A percentile compares a stretch with the other conserved stretches of the same genome.
These are phyloP conservation scores for Thyatira batis DNA, from an alignment of 2,888 invertebrate genomes.

Conservation along the genomic window DNA sequence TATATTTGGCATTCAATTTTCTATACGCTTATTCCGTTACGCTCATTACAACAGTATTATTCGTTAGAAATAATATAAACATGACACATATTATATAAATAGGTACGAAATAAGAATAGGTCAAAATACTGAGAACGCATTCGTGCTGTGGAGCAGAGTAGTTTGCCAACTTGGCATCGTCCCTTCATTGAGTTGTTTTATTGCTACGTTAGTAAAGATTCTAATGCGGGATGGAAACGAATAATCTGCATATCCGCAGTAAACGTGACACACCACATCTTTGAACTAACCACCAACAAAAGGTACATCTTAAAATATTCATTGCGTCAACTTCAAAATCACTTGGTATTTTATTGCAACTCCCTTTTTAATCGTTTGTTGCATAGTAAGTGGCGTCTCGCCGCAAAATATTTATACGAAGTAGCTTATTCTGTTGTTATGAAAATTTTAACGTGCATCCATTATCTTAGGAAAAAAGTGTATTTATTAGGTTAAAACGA, in stretches of 20 bases:
- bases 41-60: background rate
- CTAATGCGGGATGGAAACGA: slow-evolving; percentile 5
- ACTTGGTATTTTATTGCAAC: background rate
- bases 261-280: background rate
- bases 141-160: slow-evolving; percentile 12
- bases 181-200: slow-evolving; percentile 37
- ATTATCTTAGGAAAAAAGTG: too few species aligned
- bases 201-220: slow-evolving; percentile 31
- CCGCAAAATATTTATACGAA: too few species aligned
- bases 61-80: slow-evolving; percentile 9
- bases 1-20: too few species aligned
- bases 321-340: background rate
- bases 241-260: background rate
- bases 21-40: too few species aligned
- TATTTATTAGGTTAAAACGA: too few species aligned
- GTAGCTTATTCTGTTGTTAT: too few species aligned
- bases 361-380: background rate
- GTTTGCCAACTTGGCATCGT: slow-evolving; percentile 53
- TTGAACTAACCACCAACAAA: background rate
- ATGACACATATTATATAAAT: slow-evolving; percentile 29
- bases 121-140: slow-evolving; percentile 44
- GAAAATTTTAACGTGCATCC: too few species aligned
- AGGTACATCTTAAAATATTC: background rate
- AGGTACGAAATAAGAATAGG: slow-evolving; percentile 33
- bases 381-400: too few species aligned